Evolutionary conservation across 2,888 invertebrate species (phyloP).

Genomic region (Exephanes ischioxanthus): DNA sequence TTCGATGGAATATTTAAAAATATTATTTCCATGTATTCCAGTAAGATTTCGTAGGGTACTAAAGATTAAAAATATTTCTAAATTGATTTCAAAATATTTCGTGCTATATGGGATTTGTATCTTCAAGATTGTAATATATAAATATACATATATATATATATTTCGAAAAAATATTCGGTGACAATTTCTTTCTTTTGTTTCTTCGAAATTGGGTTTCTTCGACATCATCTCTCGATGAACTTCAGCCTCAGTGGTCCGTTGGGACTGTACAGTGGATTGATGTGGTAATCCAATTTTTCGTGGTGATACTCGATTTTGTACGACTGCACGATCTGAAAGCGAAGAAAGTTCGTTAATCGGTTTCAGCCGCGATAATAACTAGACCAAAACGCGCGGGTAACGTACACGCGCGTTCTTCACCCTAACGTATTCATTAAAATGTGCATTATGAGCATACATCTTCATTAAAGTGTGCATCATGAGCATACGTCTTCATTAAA

Average conservation of each 20-base stretch:
- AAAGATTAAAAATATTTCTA: no score
- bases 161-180: neutral
- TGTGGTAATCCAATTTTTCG: conserved; percentile 88
- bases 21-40: no score
- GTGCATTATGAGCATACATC: neutral
- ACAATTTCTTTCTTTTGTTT: neutral
- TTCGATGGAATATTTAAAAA: no score
- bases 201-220: neutral
- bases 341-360: conserved; percentile 42
- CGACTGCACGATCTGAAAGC: conserved; percentile 88
- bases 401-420: neutral
- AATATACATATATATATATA: no score
- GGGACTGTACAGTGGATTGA: conserved; percentile 90
- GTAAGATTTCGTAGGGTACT: no score
- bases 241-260: conserved; percentile 89
- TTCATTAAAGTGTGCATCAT: neutral
- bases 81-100: no score
- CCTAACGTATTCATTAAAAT: neutral
- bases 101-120: neutral
- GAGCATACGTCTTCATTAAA: neutral
- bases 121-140: neutral
- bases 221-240: conserved; percentile 85
- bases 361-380: conserved; percentile 22
- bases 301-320: conserved; percentile 89
- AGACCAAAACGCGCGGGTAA: neutral